Base-by-base conservation (phyloP, 2,888 invertebrate species). In the Oconnorella tubifera region DNA sequence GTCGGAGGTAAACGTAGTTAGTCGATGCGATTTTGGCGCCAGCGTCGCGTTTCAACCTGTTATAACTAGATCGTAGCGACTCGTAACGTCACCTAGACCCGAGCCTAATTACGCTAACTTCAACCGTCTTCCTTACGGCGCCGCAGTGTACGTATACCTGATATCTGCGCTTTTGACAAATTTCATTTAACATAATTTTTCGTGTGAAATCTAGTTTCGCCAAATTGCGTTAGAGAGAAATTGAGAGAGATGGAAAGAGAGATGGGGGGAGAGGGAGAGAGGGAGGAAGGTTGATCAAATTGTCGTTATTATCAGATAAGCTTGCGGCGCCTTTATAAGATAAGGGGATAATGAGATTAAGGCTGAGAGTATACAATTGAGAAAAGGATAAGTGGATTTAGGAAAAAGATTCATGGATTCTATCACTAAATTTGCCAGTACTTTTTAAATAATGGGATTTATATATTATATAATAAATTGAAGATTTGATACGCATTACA, bases 181-280 rank as follows among this genome's bases (percentile, higher is more conserved):
- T 40, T 40, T 40, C 40, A 40, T 40, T 40, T 40, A 40, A 40
- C 40, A 40, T 40, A 40, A 40, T 40, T 40, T 40, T 40, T 40
- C 40, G 40, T 40, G 40, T 40, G 40, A 40, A 40, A 40, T 40
- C 40, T 6, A 40, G 40, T 40, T 40, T 40, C 40, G 19, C 40
- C 10, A 40, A 40, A 40, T 40, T 40, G 40, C 19, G 40, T 40
- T 40, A 40, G 19, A 19, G 19, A 19, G 6, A 40, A 19, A 40
- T 19, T 6, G 40, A 6, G 40, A 40, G 19, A 40, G 40, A 14
- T 14, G 6, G 6, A 40, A 19, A 40, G 19, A 19, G 6, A 6
- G 40, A 40, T 40, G 10, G 40, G 40, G 10, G 10, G 40, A 40
- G 10, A 40, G 40, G 40, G n/a, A n/a, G n/a, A n/a, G n/a, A n/a